Conservation (phyloP, 2,113 vertebrate genomes). For the Brachyhypopomus gauderio region DNA sequence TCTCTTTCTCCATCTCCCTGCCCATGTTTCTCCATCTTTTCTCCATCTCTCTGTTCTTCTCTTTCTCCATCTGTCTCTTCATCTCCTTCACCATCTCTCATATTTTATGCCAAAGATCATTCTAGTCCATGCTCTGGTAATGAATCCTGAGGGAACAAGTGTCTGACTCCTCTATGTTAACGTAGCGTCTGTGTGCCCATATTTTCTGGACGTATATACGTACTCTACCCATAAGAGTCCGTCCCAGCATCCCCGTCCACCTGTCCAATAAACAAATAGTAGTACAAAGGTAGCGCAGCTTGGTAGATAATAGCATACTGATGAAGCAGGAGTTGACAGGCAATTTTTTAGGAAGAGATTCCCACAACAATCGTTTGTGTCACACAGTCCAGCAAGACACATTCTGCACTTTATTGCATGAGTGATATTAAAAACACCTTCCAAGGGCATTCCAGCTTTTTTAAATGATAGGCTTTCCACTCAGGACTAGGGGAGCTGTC, state of each 20-base stretch:
- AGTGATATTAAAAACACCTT: slow-evolving; percentile 45
- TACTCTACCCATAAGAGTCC: slow-evolving; percentile 64
- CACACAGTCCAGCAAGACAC: slow-evolving; percentile 49
- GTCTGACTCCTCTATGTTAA: slow-evolving; percentile 69
- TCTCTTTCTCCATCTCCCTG: background rate
- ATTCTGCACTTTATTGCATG: slow-evolving; percentile 14
- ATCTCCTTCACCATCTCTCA: slow-evolving; percentile 33
- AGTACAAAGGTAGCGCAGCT: slow-evolving; percentile 64
- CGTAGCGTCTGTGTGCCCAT: slow-evolving; percentile 55
- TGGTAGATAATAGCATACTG: slow-evolving; percentile 77
- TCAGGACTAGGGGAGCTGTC: slow-evolving; percentile 63
- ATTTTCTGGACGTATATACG: slow-evolving; percentile 67
- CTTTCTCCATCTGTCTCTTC: background rate
- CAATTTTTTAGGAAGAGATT: slow-evolving; percentile 68
- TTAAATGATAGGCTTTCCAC: slow-evolving; percentile 57
- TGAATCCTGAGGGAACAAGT: slow-evolving; percentile 63
- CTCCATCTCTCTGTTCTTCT: background rate
- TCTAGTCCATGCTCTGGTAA: slow-evolving; percentile 65
- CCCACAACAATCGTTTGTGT: slow-evolving; percentile 64
- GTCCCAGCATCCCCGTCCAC: slow-evolving; percentile 47
- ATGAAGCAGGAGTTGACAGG: slow-evolving; percentile 67
- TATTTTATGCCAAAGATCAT: slow-evolving; percentile 59
- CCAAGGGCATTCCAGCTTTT: slow-evolving; percentile 59
- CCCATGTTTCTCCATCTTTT: too few species aligned
- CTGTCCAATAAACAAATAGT: slow-evolving; percentile 66